Percentiles rank a stretch among this genome's conserved stretches.
Evolutionary conservation across 1,140 invertebrate species (phyloP).

Genomic region (Aphelenchoides besseyi): DNA sequence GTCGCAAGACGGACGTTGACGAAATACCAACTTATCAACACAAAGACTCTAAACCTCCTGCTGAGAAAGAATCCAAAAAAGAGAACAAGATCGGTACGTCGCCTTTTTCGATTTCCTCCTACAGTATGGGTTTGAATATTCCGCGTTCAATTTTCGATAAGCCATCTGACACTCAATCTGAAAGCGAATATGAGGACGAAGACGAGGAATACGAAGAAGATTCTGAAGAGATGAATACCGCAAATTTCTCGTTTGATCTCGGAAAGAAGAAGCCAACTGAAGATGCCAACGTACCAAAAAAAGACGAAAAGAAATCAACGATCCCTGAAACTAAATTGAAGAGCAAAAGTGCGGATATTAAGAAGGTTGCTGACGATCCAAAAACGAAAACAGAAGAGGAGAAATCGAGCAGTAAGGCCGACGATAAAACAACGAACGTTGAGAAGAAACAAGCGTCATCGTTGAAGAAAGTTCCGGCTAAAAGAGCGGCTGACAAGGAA

Average conservation of each 20-base stretch:
- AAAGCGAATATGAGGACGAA: conserved; percentile 4
- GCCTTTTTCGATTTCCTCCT: not conserved
- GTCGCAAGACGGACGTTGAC: not conserved
- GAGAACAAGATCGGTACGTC: not conserved
- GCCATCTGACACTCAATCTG: not conserved
- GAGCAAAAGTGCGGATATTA: too few relatives aligned
- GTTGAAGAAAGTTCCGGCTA: not conserved
- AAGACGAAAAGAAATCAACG: not conserved
- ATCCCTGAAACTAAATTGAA: too few relatives aligned
- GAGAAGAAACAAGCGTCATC: not conserved
- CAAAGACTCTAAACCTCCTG: not conserved
- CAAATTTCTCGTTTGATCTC: not conserved
- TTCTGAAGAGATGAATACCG: not conserved
- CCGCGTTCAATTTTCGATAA: not conserved
- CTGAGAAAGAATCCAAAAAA: not conserved
- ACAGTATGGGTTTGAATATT: not conserved
- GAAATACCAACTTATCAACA: not conserved
- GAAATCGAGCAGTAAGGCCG: not conserved
- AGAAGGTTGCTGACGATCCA: too few relatives aligned
- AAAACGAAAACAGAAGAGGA: not conserved
- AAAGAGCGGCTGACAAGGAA: not conserved
- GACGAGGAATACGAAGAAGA: not conserved
- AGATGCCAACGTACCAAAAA: not conserved
- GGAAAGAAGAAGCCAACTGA: conserved; percentile 1
- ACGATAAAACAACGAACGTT: not conserved